These are phyloP conservation scores for Limenitis camilla DNA, from an alignment of 2,888 invertebrate genomes.

Conservation along the genomic window DNA sequence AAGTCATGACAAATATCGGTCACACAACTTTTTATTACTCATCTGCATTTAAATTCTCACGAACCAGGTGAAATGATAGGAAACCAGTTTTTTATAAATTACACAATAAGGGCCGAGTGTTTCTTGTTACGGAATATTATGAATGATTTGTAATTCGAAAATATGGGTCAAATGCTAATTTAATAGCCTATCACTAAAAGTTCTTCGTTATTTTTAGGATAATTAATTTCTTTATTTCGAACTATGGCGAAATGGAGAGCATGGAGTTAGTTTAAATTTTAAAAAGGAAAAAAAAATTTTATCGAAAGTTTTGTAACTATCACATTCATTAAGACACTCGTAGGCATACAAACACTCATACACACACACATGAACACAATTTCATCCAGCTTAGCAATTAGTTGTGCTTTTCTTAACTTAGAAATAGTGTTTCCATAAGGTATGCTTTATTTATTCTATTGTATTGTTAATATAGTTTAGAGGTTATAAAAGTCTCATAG, in stretches of 20 bases:
- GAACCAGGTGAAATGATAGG: constrained; percentile 41
- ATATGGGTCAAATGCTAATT: constrained; percentile 32
- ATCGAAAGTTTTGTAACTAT: not conserved
- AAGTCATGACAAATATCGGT: constrained; percentile 31
- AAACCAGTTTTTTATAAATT: constrained; percentile 35
- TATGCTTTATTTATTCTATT: no score
- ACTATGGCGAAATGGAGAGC: no score
- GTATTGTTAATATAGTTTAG: no score
- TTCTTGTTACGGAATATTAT: constrained; percentile 30
- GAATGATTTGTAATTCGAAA: constrained; percentile 25
- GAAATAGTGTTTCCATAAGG: no score
- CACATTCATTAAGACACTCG: no score
- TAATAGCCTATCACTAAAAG: constrained; percentile 25
- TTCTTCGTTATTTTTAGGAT: not conserved
- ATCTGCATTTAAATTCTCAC: constrained; percentile 44
- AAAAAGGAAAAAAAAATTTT: not conserved
- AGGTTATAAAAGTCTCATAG: no score
- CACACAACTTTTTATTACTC: constrained; percentile 30
- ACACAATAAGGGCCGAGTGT: constrained; percentile 34
- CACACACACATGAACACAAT: no score
- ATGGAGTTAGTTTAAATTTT: not conserved
- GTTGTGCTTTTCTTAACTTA: no score
- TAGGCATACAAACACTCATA: no score
- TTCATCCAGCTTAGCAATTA: no score
- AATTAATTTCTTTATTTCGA: not conserved